A percentile compares a stretch with the other conserved stretches of the same genome.
Conservation (phyloP, 2,888 invertebrate species). For the Anagyrus pseudococci region DNA sequence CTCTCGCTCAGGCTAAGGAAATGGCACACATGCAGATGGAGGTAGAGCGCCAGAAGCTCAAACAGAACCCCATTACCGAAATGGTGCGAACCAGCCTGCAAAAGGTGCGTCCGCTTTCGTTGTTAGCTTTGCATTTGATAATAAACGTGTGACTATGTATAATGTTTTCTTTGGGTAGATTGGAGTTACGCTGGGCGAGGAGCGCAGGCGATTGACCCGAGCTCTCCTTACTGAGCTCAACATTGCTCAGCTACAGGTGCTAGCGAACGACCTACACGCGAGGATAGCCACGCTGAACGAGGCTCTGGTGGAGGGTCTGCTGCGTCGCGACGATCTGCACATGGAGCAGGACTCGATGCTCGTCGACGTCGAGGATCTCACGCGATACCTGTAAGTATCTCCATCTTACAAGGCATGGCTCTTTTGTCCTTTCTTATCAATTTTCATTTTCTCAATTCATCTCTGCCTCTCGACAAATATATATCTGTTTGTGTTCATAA, state of each 20-base stretch:
- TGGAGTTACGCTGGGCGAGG: constrained; percentile 82
- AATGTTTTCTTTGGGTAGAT: constrained; percentile 63
- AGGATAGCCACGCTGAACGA: constrained; percentile 94
- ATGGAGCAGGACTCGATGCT: constrained; percentile 98
- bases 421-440: too few species aligned
- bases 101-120: constrained; percentile 64
- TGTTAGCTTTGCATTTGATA: neutral
- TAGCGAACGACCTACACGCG: constrained; percentile 92
- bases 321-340: constrained; percentile 93
- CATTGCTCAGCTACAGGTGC: constrained; percentile 90
- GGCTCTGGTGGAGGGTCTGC: constrained; percentile 84
- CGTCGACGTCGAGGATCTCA: constrained; percentile 95
- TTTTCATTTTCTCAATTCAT: too few species aligned
- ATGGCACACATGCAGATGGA: constrained; percentile 93
- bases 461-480: too few species aligned
- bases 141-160: neutral
- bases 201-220: constrained; percentile 82
- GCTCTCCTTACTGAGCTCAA: constrained; percentile 92
- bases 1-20: constrained; percentile 87
- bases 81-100: constrained; percentile 82
- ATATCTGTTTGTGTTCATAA: too few species aligned
- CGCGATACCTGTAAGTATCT: constrained; percentile 80
- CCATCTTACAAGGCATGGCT: too few species aligned
- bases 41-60: constrained; percentile 75
- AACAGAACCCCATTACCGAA: constrained; percentile 84